Conservation (phyloP, 2,113 vertebrate species). For the Himantopus leucocephalus region DNA sequence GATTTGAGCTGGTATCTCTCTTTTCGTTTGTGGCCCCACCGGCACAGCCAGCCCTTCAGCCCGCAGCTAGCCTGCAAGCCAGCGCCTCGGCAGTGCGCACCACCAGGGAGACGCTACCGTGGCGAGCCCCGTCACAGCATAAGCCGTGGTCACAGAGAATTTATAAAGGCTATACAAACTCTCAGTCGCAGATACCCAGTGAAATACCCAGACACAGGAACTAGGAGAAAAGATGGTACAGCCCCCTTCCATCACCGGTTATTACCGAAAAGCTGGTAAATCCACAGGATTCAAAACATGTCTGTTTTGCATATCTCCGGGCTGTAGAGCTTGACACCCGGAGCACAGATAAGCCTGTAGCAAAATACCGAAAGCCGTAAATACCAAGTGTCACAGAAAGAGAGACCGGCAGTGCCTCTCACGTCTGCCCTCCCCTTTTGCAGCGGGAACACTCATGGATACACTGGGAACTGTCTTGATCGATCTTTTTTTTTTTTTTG, state of each 20-base stretch:
- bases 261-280: background rate
- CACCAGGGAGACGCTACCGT: background rate
- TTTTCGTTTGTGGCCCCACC: background rate
- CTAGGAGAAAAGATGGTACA: background rate
- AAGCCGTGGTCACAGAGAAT: background rate
- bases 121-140: background rate
- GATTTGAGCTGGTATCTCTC: background rate
- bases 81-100: too few species aligned
- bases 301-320: background rate
- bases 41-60: background rate
- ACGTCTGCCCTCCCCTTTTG: background rate
- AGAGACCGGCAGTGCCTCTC: background rate
- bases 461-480: background rate
- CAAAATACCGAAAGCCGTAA: fast-evolving
- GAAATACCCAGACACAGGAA: background rate
- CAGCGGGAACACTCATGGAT: background rate
- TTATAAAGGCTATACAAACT: background rate
- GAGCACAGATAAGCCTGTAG: background rate
- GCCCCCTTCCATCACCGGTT: background rate
- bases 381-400: background rate
- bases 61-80: background rate
- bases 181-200: background rate
- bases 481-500: background rate
- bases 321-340: background rate
- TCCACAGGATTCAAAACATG: background rate